Percentiles rank a stretch among this genome's conserved stretches.
Evolutionary conservation across 2,797 vertebrate genomes (phyloP).

Genomic region (Tenualosa ilisha): DNA sequence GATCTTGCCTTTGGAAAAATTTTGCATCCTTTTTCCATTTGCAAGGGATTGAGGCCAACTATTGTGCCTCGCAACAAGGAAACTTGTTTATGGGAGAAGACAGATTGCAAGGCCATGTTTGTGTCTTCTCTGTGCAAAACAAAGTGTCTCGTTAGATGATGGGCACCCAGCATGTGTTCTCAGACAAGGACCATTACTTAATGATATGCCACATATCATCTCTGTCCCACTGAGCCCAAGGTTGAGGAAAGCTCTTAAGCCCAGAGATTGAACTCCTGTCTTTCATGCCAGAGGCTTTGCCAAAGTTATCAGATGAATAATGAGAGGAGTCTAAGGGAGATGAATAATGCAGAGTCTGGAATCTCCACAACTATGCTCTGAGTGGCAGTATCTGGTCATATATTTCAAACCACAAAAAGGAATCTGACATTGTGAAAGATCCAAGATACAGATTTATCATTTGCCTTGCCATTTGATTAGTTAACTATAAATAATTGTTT

Average conservation of each 20-base stretch:
- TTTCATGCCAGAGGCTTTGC: background rate
- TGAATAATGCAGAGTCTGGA: constrained; percentile 36
- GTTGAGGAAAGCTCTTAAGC: constrained; percentile 30
- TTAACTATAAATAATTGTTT: background rate
- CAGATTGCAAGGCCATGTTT: background rate
- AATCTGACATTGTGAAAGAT: background rate
- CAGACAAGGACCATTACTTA: constrained; percentile 53
- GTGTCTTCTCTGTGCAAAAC: background rate
- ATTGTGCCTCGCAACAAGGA: background rate
- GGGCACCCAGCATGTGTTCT: background rate
- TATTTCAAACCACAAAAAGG: background rate
- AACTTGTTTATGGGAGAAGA: background rate
- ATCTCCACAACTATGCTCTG: background rate
- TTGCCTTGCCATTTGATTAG: background rate
- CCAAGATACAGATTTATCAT: background rate
- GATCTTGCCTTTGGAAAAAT: background rate
- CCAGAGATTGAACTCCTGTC: constrained; percentile 26
- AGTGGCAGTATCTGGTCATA: background rate
- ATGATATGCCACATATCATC: constrained; percentile 42
- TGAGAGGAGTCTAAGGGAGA: constrained; percentile 28
- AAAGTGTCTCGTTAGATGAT: background rate
- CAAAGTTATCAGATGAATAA: constrained; percentile 21
- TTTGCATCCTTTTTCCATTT: background rate
- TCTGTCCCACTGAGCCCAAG: constrained; percentile 21
- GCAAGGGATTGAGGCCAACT: background rate